phyloP scores from a whole-genome alignment of 1,140 invertebrate species.

The Leguminivora glycinivorella region DNA sequence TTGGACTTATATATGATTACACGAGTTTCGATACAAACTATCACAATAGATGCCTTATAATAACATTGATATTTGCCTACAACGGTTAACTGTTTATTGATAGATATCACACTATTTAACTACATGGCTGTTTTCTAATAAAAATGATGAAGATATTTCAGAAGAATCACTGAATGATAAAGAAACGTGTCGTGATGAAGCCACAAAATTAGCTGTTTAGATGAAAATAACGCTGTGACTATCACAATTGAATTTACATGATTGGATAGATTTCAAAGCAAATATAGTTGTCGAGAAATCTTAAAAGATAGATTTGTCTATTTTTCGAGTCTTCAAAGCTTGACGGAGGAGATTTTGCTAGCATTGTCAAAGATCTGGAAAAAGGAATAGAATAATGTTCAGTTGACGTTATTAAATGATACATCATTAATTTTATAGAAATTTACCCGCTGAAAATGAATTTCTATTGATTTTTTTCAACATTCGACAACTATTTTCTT shows the following conservation, averaged over 20 bases:
- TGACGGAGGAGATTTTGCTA: constrained; percentile 63
- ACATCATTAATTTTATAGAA: neutral
- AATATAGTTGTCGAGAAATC: constrained; percentile 8
- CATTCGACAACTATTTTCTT: neutral
- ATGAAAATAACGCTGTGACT: constrained; percentile 21
- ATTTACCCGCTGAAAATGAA: neutral
- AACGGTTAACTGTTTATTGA: constrained; percentile 21
- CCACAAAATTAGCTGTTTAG: constrained; percentile 35
- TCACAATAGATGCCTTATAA: constrained; percentile 43
- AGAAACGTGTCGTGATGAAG: constrained; percentile 28
- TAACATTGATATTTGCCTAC: constrained; percentile 40
- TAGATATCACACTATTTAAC: constrained; percentile 3
- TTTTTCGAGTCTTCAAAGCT: constrained; percentile 59
- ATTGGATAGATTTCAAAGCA: constrained; percentile 18
- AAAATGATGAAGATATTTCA: neutral
- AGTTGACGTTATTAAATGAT: neutral
- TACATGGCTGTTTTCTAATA: constrained; percentile 12
- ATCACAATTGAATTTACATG: constrained; percentile 13
- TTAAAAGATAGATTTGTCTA: neutral
- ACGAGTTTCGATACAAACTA: constrained; percentile 40
- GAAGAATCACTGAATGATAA: neutral
- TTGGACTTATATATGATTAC: constrained; percentile 36
- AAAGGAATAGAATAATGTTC: constrained; percentile 32
- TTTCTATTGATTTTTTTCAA: neutral
- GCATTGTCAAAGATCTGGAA: constrained; percentile 72